Percentiles rank a stretch among this genome's conserved stretches.
phyloP scores from a whole-genome alignment of 2,113 vertebrate species.

The Naja naja region DNA sequence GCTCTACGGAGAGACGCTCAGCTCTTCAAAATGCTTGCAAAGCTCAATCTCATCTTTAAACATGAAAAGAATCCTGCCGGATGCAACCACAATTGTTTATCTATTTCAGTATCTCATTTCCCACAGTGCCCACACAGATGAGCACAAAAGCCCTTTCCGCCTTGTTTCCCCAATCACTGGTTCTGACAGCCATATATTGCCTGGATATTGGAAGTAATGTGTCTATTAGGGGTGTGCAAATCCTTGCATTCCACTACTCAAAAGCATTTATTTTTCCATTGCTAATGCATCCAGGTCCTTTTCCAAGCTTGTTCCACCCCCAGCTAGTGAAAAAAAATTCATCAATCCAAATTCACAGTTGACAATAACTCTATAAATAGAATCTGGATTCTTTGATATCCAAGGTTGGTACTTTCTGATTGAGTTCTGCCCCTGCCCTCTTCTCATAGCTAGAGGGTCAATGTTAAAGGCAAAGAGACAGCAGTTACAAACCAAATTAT shows the following conservation, averaged over 20 bases:
- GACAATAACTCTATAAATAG: background rate
- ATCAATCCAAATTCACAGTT: background rate
- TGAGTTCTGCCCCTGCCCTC: background rate
- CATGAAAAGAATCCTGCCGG: background rate
- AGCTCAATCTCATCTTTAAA: background rate
- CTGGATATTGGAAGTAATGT: background rate
- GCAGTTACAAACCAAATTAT: background rate
- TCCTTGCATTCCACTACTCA: background rate
- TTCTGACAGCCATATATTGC: background rate
- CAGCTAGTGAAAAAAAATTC: background rate
- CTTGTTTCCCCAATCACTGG: background rate
- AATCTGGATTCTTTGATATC: background rate
- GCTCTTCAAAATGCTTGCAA: background rate
- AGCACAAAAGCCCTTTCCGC: background rate
- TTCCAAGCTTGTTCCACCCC: background rate
- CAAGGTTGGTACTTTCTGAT: background rate
- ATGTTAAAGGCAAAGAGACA: background rate
- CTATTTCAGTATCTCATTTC: background rate
- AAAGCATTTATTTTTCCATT: background rate
- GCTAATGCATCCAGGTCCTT: background rate
- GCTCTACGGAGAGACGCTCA: background rate
- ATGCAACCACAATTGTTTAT: background rate
- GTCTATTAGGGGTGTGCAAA: background rate
- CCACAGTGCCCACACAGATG: background rate
- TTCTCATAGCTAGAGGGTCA: background rate